Conservation (phyloP, 1,140 invertebrate species). For the Phthorimaea operculella region DNA sequence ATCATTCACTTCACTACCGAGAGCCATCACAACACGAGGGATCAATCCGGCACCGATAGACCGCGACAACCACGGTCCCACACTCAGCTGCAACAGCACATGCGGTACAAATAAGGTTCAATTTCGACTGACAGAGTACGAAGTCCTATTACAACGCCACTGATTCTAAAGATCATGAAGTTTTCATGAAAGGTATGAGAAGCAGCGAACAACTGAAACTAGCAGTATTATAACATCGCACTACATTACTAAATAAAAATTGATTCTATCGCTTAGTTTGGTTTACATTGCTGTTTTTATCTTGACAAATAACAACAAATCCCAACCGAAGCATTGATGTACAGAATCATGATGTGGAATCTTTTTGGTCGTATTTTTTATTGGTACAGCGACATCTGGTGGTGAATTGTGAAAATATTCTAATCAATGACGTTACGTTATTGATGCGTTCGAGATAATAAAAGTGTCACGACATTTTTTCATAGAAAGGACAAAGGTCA, state of each 20-base stretch:
- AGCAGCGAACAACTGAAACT: background rate
- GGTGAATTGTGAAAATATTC: conserved; percentile 8
- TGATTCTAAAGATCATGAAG: conserved; percentile 19
- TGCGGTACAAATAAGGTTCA: conserved; percentile 64
- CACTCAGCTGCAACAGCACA: conserved; percentile 65
- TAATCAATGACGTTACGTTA: conserved; percentile 27
- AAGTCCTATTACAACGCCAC: conserved; percentile 32
- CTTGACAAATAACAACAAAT: too few species aligned
- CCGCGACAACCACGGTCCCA: conserved; percentile 60
- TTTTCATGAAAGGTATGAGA: background rate
- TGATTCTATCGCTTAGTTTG: background rate
- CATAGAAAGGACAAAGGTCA: background rate
- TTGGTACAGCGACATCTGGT: conserved; percentile 23
- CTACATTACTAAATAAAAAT: background rate
- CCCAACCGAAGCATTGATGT: background rate
- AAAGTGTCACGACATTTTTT: background rate
- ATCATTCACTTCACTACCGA: conserved; percentile 68
- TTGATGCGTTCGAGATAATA: conserved; percentile 12
- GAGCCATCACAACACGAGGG: conserved; percentile 69
- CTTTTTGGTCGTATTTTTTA: background rate
- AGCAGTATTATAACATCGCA: background rate
- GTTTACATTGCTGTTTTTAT: background rate
- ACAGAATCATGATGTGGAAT: background rate
- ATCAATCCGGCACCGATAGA: conserved; percentile 60
- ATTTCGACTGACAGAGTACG: conserved; percentile 42